These are phyloP conservation scores for Diogma glabrata DNA, from an alignment of 2,888 invertebrate species.

Conservation along the genomic window DNA sequence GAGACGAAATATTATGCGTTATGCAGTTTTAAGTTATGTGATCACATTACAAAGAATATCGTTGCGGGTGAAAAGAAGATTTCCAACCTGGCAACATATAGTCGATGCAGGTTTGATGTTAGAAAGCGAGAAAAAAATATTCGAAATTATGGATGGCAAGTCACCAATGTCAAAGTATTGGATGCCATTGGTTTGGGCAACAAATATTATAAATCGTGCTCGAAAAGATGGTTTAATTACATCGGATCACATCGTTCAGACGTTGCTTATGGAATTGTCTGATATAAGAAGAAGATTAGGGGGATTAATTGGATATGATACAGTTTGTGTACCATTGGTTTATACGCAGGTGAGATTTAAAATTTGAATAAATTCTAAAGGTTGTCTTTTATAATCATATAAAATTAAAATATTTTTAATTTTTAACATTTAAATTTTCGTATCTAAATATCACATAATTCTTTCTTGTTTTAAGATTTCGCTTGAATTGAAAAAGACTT, in stretches of 20 bases:
- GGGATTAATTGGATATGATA: constrained; percentile 79
- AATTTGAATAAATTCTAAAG: no score
- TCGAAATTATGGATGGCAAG: constrained; percentile 80
- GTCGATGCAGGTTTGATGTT: constrained; percentile 86
- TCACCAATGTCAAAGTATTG: constrained; percentile 86
- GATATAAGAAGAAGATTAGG: constrained; percentile 76
- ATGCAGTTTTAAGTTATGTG: constrained; percentile 79
- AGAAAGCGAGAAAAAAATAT: constrained; percentile 83
- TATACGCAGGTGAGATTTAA: constrained; percentile 86
- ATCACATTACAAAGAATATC: constrained; percentile 81
- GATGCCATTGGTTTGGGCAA: constrained; percentile 91
- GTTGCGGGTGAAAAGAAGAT: constrained; percentile 73
- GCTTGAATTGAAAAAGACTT: no score
- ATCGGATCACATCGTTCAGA: constrained; percentile 87
- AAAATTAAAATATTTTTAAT: no score
- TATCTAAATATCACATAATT: no score
- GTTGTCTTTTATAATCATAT: no score
- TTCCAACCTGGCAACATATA: constrained; percentile 81
- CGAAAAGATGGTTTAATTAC: constrained; percentile 72
- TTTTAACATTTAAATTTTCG: no score
- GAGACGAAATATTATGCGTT: constrained; percentile 81
- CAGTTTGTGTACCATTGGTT: constrained; percentile 82
- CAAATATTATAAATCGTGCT: constrained; percentile 80
- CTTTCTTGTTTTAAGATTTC: no score
- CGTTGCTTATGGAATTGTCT: constrained; percentile 76